Percentiles rank a stretch among this genome's conserved stretches.
Conservation (phyloP, 35 echinoderm and acorn worm species). For the Apostichopus japonicus region DNA sequence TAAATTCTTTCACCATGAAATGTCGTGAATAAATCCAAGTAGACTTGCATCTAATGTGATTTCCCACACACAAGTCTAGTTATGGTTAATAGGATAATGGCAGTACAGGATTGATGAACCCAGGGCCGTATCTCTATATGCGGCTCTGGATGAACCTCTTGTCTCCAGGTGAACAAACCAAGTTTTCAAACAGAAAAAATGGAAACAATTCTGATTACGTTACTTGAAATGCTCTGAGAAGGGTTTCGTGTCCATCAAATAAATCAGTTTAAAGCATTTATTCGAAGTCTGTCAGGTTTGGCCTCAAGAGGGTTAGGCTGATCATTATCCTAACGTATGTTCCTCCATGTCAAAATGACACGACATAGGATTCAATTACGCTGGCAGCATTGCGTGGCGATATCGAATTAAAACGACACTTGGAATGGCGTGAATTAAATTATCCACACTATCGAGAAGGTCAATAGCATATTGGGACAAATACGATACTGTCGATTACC, state of each 20-base stretch:
- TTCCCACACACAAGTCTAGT: no score
- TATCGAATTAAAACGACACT: conserved; percentile 4
- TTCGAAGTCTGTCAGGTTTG: neutral
- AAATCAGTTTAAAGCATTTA: conserved; percentile 3
- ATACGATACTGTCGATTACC: no score
- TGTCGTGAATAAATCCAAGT: no score
- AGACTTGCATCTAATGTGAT: no score
- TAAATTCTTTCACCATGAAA: no score
- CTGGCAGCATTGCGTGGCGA: neutral
- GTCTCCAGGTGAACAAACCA: no score
- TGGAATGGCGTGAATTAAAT: conserved; percentile 8
- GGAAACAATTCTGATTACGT: no score
- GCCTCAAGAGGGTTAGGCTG: neutral
- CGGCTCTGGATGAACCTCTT: no score
- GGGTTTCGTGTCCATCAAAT: neutral
- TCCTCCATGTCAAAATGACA: neutral
- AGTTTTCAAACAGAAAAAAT: no score
- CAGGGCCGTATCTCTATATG: no score
- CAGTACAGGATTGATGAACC: no score
- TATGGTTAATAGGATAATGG: no score
- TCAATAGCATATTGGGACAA: neutral
- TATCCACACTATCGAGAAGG: neutral
- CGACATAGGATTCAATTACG: neutral
- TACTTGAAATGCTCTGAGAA: neutral
- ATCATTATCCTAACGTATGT: neutral